Percentiles rank a stretch among this genome's conserved stretches.
Conservation (phyloP, 1,140 invertebrate genomes). For the Sycophaga agraensis region DNA sequence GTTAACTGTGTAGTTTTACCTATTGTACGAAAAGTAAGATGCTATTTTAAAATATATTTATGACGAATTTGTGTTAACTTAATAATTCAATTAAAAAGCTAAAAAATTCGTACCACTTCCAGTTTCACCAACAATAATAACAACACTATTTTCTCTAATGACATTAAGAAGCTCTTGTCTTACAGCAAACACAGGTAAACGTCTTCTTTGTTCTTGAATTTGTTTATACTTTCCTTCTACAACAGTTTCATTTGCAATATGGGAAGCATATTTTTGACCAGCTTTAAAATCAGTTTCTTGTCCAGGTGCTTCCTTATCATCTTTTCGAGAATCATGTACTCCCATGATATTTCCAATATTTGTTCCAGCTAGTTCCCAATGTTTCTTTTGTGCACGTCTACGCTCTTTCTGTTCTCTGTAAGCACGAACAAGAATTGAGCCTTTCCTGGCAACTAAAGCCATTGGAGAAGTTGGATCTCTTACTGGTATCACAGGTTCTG, state of each 20-base stretch:
- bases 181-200: slow-evolving; percentile 94
- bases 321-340: slow-evolving; percentile 73
- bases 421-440: slow-evolving; percentile 83
- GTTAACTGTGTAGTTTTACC: slow-evolving; percentile 97
- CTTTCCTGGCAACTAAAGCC: slow-evolving; percentile 96
- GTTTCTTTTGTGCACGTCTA: slow-evolving; percentile 94
- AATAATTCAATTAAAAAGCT: neutral
- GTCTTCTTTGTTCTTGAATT: slow-evolving; percentile 86
- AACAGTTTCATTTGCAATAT: slow-evolving; percentile 76
- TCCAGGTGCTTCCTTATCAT: slow-evolving; percentile 67
- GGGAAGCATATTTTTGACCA: slow-evolving; percentile 95
- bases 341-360: slow-evolving; percentile 96
- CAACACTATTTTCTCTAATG: slow-evolving; percentile 92
- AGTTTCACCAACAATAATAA: slow-evolving; percentile 97
- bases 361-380: slow-evolving; percentile 98
- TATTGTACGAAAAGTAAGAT: neutral
- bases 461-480: slow-evolving; percentile 97
- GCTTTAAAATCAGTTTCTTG: slow-evolving; percentile 74
- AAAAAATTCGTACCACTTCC: slow-evolving; percentile 73
- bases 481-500: slow-evolving; percentile 70
- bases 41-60: neutral
- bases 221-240: slow-evolving; percentile 86
- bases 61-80: neutral
- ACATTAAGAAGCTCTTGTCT: slow-evolving; percentile 90
- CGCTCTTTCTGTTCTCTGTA: slow-evolving; percentile 96